Evolutionary conservation across 1,140 invertebrate genomes (phyloP).

Genomic region (Pseudachorutes palmiensis): DNA sequence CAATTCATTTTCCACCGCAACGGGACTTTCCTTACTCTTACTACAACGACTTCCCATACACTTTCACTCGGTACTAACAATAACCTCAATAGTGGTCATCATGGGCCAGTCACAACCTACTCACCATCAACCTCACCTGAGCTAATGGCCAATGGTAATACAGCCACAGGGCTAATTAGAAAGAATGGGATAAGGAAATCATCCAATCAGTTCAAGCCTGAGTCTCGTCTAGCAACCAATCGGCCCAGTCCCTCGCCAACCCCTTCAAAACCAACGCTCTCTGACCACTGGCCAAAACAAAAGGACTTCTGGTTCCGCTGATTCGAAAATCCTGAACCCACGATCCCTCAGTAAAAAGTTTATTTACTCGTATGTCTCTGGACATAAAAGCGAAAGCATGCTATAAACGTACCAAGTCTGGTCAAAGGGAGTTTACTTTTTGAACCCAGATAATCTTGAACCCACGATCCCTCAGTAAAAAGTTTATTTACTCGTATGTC

Average conservation of each 20-base stretch:
- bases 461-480: constrained; percentile 2
- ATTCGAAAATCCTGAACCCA: constrained; percentile 9
- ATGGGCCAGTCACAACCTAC: constrained; percentile 1
- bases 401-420: too few relatives aligned
- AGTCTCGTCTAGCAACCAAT: constrained; percentile 2
- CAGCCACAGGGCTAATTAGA: constrained; percentile 13
- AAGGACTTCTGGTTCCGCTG: constrained; percentile 2
- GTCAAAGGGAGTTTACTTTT: too few relatives aligned
- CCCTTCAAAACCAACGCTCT: too few relatives aligned
- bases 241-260: constrained; percentile 4
- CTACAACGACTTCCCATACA: constrained; percentile 19
- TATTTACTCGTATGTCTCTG: constrained; percentile 26
- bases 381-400: constrained; percentile 26
- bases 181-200: constrained; percentile 24
- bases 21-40: constrained; percentile 36
- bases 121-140: constrained; percentile 20
- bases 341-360: constrained; percentile 10
- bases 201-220: constrained; percentile 9
- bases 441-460: constrained; percentile 9
- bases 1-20: constrained; percentile 22
- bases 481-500: constrained; percentile 25
- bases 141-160: constrained; percentile 2
- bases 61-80: constrained; percentile 4
- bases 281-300: too few relatives aligned
- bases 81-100: constrained; percentile 6